Evolutionary conservation across 2,113 vertebrate species (phyloP).

Genomic region (Cyphomyrus plagiostoma): DNA sequence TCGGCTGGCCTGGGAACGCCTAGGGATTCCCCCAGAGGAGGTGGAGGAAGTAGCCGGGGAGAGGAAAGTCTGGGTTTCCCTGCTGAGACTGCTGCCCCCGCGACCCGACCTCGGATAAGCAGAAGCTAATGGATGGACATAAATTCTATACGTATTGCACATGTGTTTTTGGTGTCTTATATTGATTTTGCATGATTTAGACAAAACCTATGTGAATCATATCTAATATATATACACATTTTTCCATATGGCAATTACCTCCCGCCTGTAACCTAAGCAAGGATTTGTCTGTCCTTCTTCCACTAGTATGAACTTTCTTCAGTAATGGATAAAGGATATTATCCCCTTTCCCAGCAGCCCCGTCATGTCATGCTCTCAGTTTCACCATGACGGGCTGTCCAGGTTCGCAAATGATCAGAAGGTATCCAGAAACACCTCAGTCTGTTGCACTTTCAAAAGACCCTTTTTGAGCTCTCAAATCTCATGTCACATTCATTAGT

Average conservation of each 20-base stretch:
- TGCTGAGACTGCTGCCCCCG: too few species aligned
- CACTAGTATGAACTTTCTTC: background rate
- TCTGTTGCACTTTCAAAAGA: background rate
- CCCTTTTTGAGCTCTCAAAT: background rate
- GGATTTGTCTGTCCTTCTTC: background rate
- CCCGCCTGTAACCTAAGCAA: background rate
- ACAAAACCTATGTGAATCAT: too few species aligned
- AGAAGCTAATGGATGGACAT: too few species aligned
- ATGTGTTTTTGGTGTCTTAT: too few species aligned
- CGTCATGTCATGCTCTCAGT: background rate
- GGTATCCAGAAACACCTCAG: background rate
- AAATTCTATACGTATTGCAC: too few species aligned
- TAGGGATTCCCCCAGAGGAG: too few species aligned
- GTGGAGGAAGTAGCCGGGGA: too few species aligned
- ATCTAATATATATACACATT: too few species aligned
- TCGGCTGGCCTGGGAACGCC: too few species aligned
- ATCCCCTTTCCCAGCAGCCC: background rate
- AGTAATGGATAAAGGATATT: background rate
- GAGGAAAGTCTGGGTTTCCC: too few species aligned
- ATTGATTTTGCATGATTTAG: too few species aligned
- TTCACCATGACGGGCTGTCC: background rate
- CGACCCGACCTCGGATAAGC: too few species aligned
- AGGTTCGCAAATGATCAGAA: background rate
- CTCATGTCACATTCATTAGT: background rate
- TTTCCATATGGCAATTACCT: background rate